Evolutionary conservation across 2,113 vertebrate species (phyloP).

Genomic region (Rousettus leschenaultii): DNA sequence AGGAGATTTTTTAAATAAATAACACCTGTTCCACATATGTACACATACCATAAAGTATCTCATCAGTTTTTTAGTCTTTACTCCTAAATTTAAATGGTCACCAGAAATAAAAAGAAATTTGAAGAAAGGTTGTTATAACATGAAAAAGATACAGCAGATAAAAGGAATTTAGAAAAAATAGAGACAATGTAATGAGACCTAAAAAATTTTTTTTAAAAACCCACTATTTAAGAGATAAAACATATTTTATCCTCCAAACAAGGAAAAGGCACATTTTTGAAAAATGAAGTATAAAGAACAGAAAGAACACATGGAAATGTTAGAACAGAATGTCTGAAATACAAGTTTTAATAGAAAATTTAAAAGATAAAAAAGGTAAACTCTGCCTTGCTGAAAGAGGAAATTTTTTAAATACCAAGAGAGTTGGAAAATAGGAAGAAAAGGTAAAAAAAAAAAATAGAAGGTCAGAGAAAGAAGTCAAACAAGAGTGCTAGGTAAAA

Average conservation of each 20-base stretch:
- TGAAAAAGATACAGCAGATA: background rate
- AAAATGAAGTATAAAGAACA: background rate
- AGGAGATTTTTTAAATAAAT: background rate
- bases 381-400: background rate
- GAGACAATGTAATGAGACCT: background rate
- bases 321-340: background rate
- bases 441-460: constrained; percentile 18
- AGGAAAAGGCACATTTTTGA: background rate
- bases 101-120: background rate
- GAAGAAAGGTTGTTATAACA: background rate
- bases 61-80: background rate
- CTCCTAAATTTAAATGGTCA: background rate
- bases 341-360: background rate
- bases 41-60: background rate
- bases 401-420: background rate
- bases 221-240: background rate
- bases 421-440: background rate
- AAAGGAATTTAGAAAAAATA: background rate
- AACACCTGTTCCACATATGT: background rate
- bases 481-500: background rate
- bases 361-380: background rate
- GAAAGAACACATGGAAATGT: background rate
- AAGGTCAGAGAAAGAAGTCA: background rate
- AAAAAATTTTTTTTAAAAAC: no score
- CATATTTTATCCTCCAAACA: background rate